Percentiles rank a stretch among this genome's conserved stretches.
Evolutionary conservation across 1,140 invertebrate genomes (phyloP).

Genomic region (Psilanteris sp.): DNA sequence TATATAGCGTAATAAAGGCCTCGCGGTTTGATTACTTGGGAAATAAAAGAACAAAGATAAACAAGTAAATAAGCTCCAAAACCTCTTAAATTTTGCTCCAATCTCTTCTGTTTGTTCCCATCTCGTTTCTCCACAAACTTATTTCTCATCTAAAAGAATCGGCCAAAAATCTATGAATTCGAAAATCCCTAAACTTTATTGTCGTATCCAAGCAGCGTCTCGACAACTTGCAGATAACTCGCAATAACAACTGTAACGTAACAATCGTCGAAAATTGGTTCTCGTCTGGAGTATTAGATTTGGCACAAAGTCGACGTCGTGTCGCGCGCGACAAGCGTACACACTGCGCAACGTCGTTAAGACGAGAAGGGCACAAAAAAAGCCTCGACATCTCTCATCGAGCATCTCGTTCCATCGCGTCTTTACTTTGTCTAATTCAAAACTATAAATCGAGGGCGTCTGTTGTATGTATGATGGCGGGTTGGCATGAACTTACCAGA

Average conservation of each 20-base stretch:
- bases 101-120: too few species aligned
- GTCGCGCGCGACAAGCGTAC: constrained; percentile 15
- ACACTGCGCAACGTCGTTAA: constrained; percentile 33
- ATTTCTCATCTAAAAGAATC: too few species aligned
- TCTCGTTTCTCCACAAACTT: too few species aligned
- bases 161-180: too few species aligned
- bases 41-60: too few species aligned
- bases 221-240: constrained; percentile 5
- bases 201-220: background rate
- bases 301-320: constrained; percentile 40
- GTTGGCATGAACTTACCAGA: constrained; percentile 71
- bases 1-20: too few species aligned
- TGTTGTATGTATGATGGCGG: constrained; percentile 78
- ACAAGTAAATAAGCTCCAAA: too few species aligned
- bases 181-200: background rate
- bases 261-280: constrained; percentile 41
- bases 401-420: constrained; percentile 57
- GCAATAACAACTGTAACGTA: constrained; percentile 25
- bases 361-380: constrained; percentile 43
- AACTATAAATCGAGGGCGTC: constrained; percentile 80
- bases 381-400: constrained; percentile 43
- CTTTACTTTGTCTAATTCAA: constrained; percentile 78
- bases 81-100: too few species aligned
- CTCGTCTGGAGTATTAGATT: constrained; percentile 42
- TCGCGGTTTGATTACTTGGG: too few species aligned